These are phyloP conservation scores for Calephelis nemesis DNA, from an alignment of 1,140 invertebrate species.

Conservation along the genomic window DNA sequence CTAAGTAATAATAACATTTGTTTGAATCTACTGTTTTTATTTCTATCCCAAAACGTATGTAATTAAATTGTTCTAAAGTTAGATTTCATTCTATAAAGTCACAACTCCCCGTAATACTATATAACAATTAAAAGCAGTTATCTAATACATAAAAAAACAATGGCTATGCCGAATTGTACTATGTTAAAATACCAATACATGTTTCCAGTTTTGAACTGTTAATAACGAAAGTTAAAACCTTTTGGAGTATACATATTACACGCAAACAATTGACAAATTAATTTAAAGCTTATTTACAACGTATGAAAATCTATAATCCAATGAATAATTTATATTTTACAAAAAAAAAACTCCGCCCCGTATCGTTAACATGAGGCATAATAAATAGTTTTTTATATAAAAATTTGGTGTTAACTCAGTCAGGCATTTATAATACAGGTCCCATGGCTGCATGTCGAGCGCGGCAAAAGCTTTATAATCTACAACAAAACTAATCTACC, in stretches of 20 bases:
- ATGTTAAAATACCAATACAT: constrained; percentile 39
- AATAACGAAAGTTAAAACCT: constrained; percentile 21
- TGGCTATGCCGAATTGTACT: constrained; percentile 59
- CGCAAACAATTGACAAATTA: constrained; percentile 2
- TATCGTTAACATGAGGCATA: constrained; percentile 35
- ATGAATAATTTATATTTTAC: constrained; percentile 39
- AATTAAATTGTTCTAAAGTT: neutral
- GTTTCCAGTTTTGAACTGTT: constrained; percentile 28
- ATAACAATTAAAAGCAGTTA: constrained; percentile 17
- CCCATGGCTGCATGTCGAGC: constrained; percentile 54
- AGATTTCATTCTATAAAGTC: neutral
- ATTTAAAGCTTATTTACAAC: constrained; percentile 34
- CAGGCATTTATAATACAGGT: constrained; percentile 63
- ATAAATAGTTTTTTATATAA: constrained; percentile 57
- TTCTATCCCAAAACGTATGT: neutral
- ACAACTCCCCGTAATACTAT: constrained; percentile 20
- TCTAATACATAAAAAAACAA: constrained; percentile 24
- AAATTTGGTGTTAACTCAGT: constrained; percentile 74
- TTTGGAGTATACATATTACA: constrained; percentile 5
- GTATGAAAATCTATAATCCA: constrained; percentile 25
- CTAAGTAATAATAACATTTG: neutral
- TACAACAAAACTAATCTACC: constrained; percentile 42
- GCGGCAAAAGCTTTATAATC: constrained; percentile 41
- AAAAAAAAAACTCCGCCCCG: constrained; percentile 22
- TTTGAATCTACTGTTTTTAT: neutral